Evolutionary conservation across 2,797 vertebrate species (phyloP).

Genomic region (Pagetopsis macropterus): DNA sequence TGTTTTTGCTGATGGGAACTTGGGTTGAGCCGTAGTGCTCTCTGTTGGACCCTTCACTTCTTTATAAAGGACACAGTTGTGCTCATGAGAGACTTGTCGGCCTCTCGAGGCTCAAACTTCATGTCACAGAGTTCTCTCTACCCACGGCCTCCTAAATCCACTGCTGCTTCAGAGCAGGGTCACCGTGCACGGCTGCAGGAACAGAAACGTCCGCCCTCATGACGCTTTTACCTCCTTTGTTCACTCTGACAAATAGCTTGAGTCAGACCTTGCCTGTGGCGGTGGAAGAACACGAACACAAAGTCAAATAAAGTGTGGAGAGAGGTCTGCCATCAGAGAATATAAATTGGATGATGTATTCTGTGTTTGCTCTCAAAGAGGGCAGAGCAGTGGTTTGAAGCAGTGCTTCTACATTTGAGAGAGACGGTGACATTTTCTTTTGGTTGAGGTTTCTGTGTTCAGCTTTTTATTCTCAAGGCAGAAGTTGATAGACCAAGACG

Average conservation of each 20-base stretch:
- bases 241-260: constrained; percentile 51
- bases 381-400: constrained; percentile 22
- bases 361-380: constrained; percentile 41
- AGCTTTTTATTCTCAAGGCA: too few species aligned
- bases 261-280: constrained; percentile 59
- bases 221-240: constrained; percentile 42
- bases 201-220: constrained; percentile 39
- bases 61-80: background rate
- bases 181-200: constrained; percentile 24
- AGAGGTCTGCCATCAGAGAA: constrained; percentile 42
- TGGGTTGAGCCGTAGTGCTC: too few species aligned
- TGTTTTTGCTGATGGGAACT: too few species aligned
- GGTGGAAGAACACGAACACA: constrained; percentile 45
- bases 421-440: constrained; percentile 21
- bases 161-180: constrained; percentile 13
- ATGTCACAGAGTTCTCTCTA: background rate
- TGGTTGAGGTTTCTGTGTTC: constrained; percentile 20
- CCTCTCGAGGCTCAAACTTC: background rate
- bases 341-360: constrained; percentile 58
- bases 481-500: too few species aligned
- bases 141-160: background rate
- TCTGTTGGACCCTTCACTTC: background rate
- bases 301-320: constrained; percentile 55
- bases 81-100: background rate
- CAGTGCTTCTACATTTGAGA: constrained; percentile 44